Evolutionary conservation across 2,113 vertebrate genomes (phyloP), one percentile per base, ranked within the genome.

Genomic region (Solea solea): DNA sequence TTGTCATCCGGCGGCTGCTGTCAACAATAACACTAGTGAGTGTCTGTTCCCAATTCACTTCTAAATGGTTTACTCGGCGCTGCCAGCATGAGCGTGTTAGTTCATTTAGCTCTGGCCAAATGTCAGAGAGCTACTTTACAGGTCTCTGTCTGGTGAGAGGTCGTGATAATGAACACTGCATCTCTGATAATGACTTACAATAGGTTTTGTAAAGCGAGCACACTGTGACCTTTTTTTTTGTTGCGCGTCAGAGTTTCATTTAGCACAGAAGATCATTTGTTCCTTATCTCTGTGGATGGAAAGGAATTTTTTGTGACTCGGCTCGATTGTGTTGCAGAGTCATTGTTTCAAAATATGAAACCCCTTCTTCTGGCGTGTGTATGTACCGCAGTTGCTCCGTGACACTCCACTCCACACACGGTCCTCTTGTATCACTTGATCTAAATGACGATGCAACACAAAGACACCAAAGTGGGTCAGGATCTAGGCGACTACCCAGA

Each of bases 81-180:
- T 89, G 88, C 87, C 91, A 91, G 90, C 81, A 62, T 25, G 83
- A 88, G 74, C 88, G 78, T 88, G 88, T 86, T 84, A 84, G 81
- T 89, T 92, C 89, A 90, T 91, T 91, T 90, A 80, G 70, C 84
- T 80, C 21, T 63, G 88, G 74, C 85, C 90, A 85, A 91, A 91
- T 91, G 92, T 90, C 91, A 34, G 34, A 89, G 65, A 74, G 80
- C 68, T 76, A 78, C 69, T 88, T 90, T 82, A 83, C 45, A 58
- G 74, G 78, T 57, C 60, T 6, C 34, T 6, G 3, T 34, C 34
- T 34, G 34, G 34, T 50, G 69, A 69, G 51, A 14, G 75, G 60
- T 14, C 46, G 68, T 57, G 39, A 49, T 76, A 81, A 90, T 64
- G 59, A 81, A 69, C 65, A 59, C 69, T 46, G 48, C 85, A 86